Conservation (phyloP, 2,797 vertebrate genomes). For the Chelon auratus region DNA sequence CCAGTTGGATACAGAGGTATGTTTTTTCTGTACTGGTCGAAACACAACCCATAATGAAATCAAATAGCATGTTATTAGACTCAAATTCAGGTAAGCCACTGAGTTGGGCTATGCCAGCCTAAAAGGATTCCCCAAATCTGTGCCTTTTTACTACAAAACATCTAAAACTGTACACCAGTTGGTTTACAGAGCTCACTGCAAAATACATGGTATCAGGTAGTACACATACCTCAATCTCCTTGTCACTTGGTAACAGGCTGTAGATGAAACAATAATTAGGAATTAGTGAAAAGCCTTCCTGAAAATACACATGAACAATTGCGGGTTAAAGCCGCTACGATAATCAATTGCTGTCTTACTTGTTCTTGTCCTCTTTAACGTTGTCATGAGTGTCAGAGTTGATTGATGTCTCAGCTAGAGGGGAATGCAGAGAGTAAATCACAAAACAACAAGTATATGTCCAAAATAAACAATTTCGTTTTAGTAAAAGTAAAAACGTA, state of each 20-base stretch:
- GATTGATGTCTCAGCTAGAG: conserved; percentile 65
- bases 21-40: too few relatives aligned
- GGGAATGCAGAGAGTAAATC: conserved; percentile 7
- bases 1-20: too few relatives aligned
- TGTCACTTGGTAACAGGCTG: conserved; percentile 89
- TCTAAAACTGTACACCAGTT: too few relatives aligned
- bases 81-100: too few relatives aligned
- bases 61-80: too few relatives aligned
- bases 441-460: background rate
- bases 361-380: conserved; percentile 71
- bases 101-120: too few relatives aligned
- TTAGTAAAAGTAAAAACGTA: background rate
- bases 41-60: too few relatives aligned
- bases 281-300: background rate
- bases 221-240: conserved; percentile 92
- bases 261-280: conserved; percentile 45
- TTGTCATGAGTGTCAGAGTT: conserved; percentile 60
- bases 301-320: background rate
- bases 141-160: too few relatives aligned
- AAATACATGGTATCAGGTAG: background rate
- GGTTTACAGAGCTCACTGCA: too few relatives aligned
- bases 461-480: background rate
- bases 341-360: conserved; percentile 46
- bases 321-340: background rate
- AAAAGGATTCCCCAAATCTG: too few relatives aligned